Base-by-base conservation (phyloP, 2,797 vertebrate genomes). In the Liasis olivaceus region DNA sequence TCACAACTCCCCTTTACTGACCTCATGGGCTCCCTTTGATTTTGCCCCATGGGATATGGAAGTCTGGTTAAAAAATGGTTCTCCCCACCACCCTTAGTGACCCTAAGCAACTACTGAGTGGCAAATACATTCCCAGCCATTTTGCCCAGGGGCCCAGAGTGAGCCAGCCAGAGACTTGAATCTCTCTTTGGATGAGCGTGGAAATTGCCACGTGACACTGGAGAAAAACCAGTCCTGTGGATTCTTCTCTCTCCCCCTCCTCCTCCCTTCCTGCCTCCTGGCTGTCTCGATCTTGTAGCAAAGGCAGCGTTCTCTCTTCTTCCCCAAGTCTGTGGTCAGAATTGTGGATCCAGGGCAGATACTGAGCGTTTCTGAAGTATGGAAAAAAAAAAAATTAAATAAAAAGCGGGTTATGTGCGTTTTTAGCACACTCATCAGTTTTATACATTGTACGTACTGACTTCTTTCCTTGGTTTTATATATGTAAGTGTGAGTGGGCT, bases 361-460 rank as follows among this genome's bases (percentile, higher is more conserved):
- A 93, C 24, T 15, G 66, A 95, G 94, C 91, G 51, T 96, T 97
- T 97, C 96, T 97, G 96, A 97, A 97, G 97, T 96, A 93, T 94
- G 96, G 97, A 95, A 97, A 15, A 54, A 31, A 31, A 47, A 51
- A 54, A 54, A 95, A 96, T 96, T 4, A 97, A 96, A 96, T 96
- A 95, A 91, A 24, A 97, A 97, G 96, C 95, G 95, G 97, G 97
- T 97, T 97, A 97, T 97, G 97, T 98, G 98, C 96, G 2, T 96
- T 98, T 98, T 98, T 98, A 98, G 98, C 98, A 98, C 98, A 96
- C 94, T 89, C 95, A 90, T 97, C 93, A 93, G 91, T 98, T 97
- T 98, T 97, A 97, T 97, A 97, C 96, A 95, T 97, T 96, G 95
- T 97, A 97, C 95, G 97, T 97, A 97, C 90, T 87, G 97, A 96